Evolutionary conservation across 1,140 invertebrate genomes (phyloP), one percentile per base, ranked within the genome.

Genomic region (Cydia amplana): DNA sequence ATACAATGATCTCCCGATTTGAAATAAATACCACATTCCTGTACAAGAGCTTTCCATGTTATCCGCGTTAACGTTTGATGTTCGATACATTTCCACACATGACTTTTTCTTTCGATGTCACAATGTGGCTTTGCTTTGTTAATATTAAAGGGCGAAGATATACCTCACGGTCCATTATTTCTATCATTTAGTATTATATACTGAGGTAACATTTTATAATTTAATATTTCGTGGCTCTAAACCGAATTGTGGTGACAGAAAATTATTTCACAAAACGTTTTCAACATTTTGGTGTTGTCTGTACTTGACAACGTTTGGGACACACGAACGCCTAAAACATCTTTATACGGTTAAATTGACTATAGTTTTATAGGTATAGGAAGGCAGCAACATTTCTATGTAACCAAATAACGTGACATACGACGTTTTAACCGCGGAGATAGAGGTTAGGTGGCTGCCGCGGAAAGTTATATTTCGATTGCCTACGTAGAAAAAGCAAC

Each of bases 21-120:
- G 32, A 9, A 36, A 36, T 36, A 36, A 36, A 36, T 36, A 36
- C 32, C 5, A 32, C 32, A 32, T 32, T 0, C 0, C 2, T 32
- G 5, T 32, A 32, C 3, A 32, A 32, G 5, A 36, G 36, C 36
- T 40, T 9, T 10, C 36, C 32, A 32, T 32, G 0, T 1, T 51
- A 51, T 51, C n/a, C 49, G 18, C 49, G 49, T 32, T 67, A 32
- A 6, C 25, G 64, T 67, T 67, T 67, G 64, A 67, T 67, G 64
- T 36, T 67, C 64, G 64, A 36, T 32, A 25, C 14, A 67, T 67
- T 67, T 32, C 25, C 64, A 25, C 64, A 67, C 64, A 67, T 32
- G 25, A 67, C 64, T 25, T 25, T 32, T 67, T 67, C 64, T 67
- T 65, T 67, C 36, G 64, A 67, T 67, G 64, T 67, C 64, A 36